Conservation (phyloP, 2,888 invertebrate genomes). For the Eretmocerus hayati region DNA sequence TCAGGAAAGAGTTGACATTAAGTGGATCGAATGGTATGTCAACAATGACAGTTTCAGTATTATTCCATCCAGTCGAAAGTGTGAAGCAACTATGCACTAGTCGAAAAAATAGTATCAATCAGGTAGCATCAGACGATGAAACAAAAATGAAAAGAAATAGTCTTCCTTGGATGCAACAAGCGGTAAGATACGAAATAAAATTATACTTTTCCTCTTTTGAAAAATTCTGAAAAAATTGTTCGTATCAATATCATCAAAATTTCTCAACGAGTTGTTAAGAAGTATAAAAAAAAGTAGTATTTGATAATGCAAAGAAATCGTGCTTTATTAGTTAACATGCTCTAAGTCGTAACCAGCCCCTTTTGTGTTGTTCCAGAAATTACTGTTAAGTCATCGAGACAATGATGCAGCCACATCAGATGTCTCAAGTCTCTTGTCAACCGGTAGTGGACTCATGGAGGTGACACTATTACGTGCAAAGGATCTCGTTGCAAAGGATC, state of each 20-base stretch:
- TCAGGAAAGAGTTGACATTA: constrained; percentile 36
- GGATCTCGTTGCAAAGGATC: constrained; percentile 50
- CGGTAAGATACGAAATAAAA: too few species aligned
- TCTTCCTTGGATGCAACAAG: constrained; percentile 46
- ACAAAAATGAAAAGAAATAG: constrained; percentile 41
- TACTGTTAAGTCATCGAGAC: constrained; percentile 35
- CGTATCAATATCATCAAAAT: too few species aligned
- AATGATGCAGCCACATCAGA: constrained; percentile 37
- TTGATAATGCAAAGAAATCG: too few species aligned
- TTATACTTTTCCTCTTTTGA: too few species aligned
- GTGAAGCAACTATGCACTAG: constrained; percentile 35
- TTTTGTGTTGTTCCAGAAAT: not conserved
- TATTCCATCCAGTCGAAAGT: constrained; percentile 48
- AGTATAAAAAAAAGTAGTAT: too few species aligned
- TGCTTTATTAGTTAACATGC: not conserved
- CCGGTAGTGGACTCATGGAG: constrained; percentile 48
- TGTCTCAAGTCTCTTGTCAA: constrained; percentile 42
- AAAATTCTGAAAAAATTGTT: too few species aligned
- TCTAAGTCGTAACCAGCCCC: too few species aligned
- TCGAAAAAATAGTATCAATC: constrained; percentile 33
- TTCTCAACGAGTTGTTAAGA: too few species aligned
- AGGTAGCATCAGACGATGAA: constrained; percentile 33
- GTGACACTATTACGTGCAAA: constrained; percentile 47
- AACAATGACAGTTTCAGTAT: constrained; percentile 47
- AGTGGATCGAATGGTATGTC: constrained; percentile 38